Evolutionary conservation across 2,113 vertebrate genomes (phyloP), one percentile per base, ranked within the genome.

Genomic region (Maccullochella peelii): DNA sequence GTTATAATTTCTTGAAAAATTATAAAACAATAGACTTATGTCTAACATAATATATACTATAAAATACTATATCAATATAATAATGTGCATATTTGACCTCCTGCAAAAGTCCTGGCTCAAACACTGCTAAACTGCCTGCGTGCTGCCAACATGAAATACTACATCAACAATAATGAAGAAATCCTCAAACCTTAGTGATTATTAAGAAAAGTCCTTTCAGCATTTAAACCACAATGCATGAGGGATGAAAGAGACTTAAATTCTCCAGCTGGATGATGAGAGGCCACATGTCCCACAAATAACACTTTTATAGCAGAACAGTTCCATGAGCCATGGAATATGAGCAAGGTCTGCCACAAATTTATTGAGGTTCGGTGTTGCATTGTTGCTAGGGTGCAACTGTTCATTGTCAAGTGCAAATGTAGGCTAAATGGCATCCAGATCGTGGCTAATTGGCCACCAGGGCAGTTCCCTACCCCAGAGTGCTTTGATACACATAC

Each of bases 201-300:
- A 85, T 79, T 74, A 58, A 78, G 27, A 85, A 79, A 88, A 38
- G 23, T 40, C 57, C 23, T 77, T 79, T 84, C 62, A 85, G 27
- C 62, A 52, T 80, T 71, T 21, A 76, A 88, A 83, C 91, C 87
- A 84, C 79, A 84, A 62, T 78, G 70, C 70, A 70, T n/a, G 40
- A 73, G 57, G 61, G 69, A 85, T 84, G 44, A 90, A 91, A 86
- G 70, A 65, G 70, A 68, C 62, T 62, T 68, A 47, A 80, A 62
- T 65, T 63, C 73, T 55, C 30, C 25, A 50, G 68, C 54, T 77
- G 59, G 63, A 85, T 80, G 88, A 92, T 77, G 79, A 79, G 57
- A 87, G 78, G 77, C 79, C 80, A 77, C 86, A 88, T 33, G 69
- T 69, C 72, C 85, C 83, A 79, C 85, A 90, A 88, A 88, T 82